Percentiles rank a stretch among this genome's conserved stretches.
Conservation (phyloP, 1,140 invertebrate genomes). For the Thaumatotibia leucotreta region DNA sequence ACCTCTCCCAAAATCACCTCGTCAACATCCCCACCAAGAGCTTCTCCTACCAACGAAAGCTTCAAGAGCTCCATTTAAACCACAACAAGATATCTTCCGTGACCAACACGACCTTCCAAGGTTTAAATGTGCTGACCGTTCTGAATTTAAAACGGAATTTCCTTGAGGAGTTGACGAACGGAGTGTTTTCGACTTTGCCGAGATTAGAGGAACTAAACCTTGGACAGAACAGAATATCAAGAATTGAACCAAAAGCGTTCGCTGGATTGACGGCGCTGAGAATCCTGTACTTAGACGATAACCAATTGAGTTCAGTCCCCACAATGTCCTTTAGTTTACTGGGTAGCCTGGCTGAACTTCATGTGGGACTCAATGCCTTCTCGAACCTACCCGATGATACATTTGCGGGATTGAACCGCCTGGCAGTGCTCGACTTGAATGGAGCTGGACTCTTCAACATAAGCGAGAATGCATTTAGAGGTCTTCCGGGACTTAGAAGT, state of each 20-base stretch:
- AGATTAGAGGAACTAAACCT: slow-evolving; percentile 91
- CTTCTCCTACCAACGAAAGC: slow-evolving; percentile 87
- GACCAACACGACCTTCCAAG: slow-evolving; percentile 87
- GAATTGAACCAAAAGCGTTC: slow-evolving; percentile 87
- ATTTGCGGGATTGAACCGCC: slow-evolving; percentile 84
- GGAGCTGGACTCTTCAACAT: slow-evolving; percentile 88
- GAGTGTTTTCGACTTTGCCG: slow-evolving; percentile 84
- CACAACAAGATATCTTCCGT: slow-evolving; percentile 90
- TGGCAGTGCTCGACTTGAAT: slow-evolving; percentile 87
- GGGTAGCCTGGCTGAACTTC: slow-evolving; percentile 87
- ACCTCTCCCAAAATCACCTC: slow-evolving; percentile 90
- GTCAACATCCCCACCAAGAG: slow-evolving; percentile 86
- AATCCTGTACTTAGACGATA: slow-evolving; percentile 90
- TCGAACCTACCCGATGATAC: slow-evolving; percentile 83
- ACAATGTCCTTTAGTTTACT: slow-evolving; percentile 83
- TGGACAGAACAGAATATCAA: slow-evolving; percentile 89
- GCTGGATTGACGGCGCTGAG: slow-evolving; percentile 85
- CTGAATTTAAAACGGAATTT: slow-evolving; percentile 90
- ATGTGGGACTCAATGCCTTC: slow-evolving; percentile 90
- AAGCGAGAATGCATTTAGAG: slow-evolving; percentile 84
- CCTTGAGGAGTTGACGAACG: slow-evolving; percentile 85
- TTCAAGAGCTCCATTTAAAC: slow-evolving; percentile 88
- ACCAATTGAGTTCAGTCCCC: slow-evolving; percentile 86
- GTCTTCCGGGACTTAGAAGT: slow-evolving; percentile 83
- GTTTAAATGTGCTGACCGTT: slow-evolving; percentile 85